Conservation (phyloP, 2,888 invertebrate genomes). For the Luperina nickerlii region DNA sequence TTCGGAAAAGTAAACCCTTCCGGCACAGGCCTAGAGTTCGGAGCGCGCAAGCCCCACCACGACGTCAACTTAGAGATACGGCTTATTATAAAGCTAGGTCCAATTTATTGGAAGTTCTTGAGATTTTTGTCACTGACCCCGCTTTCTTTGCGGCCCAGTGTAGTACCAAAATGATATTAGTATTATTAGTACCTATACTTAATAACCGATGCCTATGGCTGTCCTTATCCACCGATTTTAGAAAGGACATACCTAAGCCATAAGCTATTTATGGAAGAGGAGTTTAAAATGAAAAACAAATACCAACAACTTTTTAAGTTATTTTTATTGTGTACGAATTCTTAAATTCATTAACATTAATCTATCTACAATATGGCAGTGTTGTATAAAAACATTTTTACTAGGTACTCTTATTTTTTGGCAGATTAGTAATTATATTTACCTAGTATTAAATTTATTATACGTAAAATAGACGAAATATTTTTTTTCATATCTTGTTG, state of each 20-base stretch:
- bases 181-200: neutral
- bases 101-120: no score
- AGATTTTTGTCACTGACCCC: no score
- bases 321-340: constrained; percentile 76
- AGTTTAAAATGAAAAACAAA: constrained; percentile 38
- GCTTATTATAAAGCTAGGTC: no score
- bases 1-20: no score
- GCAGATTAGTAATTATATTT: constrained; percentile 17
- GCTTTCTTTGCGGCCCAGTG: no score
- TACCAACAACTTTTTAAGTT: constrained; percentile 67
- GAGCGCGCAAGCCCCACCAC: no score
- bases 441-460: constrained; percentile 13
- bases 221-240: neutral
- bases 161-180: no score
- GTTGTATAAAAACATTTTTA: constrained; percentile 68
- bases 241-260: neutral
- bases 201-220: neutral
- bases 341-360: constrained; percentile 72
- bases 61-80: no score
- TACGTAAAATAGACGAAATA: constrained; percentile 15
- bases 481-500: constrained; percentile 12
- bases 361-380: constrained; percentile 88
- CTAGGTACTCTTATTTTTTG: constrained; percentile 42
- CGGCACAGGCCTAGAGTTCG: no score
- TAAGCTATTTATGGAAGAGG: neutral